These are phyloP conservation scores for Choristoneura rosaceana DNA, from an alignment of 2,888 invertebrate species.

Conservation along the genomic window DNA sequence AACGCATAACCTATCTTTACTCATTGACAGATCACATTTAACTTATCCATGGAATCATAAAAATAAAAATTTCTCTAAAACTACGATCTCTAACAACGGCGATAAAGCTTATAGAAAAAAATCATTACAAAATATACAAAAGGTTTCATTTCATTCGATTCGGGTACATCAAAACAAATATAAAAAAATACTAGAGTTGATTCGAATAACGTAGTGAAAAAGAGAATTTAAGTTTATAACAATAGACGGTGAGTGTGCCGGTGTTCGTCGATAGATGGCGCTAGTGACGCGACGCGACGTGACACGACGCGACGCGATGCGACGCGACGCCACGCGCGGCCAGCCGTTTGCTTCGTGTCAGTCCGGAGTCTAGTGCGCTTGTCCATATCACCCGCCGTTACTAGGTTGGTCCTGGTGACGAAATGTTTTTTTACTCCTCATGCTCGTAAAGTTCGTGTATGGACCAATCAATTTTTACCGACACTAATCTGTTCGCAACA, in stretches of 20 bases:
- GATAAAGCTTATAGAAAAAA: slow-evolving; percentile 50
- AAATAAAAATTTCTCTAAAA: slow-evolving; percentile 51
- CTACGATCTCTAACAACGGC: slow-evolving; percentile 57
- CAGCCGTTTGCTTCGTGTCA: slow-evolving; percentile 17
- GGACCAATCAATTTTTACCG: too few species aligned
- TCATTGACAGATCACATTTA: slow-evolving; percentile 55
- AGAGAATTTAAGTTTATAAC: not conserved
- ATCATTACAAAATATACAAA: slow-evolving; percentile 75
- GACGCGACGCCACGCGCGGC: not conserved
- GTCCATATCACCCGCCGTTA: slow-evolving; percentile 73
- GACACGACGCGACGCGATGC: not conserved
- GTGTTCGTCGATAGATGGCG: not conserved
- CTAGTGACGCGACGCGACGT: not conserved
- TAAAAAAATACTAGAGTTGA: slow-evolving; percentile 19
- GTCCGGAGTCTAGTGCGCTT: slow-evolving; percentile 16
- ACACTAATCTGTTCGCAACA: too few species aligned
- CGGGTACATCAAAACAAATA: slow-evolving; percentile 36
- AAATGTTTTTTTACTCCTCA: not conserved
- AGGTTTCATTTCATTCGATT: slow-evolving; percentile 40
- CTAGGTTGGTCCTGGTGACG: slow-evolving; percentile 75
- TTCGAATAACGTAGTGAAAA: not conserved
- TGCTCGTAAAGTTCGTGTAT: too few species aligned
- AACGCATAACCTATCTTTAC: slow-evolving; percentile 45
- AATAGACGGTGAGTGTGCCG: slow-evolving; percentile 2
- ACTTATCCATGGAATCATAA: slow-evolving; percentile 67